Evolutionary conservation across 2,113 vertebrate species (phyloP).

Genomic region (Pachypanchax playfairii): DNA sequence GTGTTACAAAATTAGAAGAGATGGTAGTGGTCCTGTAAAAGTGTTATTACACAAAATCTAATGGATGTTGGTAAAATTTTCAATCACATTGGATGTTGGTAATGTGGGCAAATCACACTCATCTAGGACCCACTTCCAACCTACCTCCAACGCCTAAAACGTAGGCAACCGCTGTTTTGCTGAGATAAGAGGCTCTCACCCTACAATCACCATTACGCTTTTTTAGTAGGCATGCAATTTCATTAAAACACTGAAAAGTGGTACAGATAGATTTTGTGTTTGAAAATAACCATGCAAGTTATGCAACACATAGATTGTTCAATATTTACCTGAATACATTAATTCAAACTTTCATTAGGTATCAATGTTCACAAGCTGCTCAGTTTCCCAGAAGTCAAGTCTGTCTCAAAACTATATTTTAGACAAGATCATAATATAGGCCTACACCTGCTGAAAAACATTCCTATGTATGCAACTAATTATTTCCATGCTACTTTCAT

Average conservation of each 20-base stretch:
- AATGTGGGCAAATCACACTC: constrained; percentile 9
- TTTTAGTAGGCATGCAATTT: constrained; percentile 13
- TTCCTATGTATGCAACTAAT: constrained; percentile 1
- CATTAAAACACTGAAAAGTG: constrained; percentile 7
- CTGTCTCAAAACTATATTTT: constrained; percentile 6
- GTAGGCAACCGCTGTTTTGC: constrained; percentile 11
- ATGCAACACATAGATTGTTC: not conserved
- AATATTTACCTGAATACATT: not conserved
- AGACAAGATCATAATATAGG: not conserved
- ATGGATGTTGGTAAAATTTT: constrained; percentile 1
- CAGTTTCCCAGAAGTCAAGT: not conserved
- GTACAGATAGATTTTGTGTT: not conserved
- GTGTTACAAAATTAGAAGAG: no score
- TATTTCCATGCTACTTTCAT: not conserved
- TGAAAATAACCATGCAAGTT: constrained; percentile 17
- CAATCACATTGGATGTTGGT: constrained; percentile 9
- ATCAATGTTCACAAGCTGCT: not conserved
- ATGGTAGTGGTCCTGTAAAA: not conserved
- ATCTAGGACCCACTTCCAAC: constrained; percentile 23
- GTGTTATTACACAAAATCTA: not conserved
- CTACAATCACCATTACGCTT: constrained; percentile 13
- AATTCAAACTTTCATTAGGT: not conserved
- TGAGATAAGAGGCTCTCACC: constrained; percentile 29
- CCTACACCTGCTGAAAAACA: not conserved
- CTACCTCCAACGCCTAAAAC: constrained; percentile 13